These are phyloP conservation scores for Paradisaea rubra DNA, from an alignment of 2,113 vertebrate genomes.

Conservation along the genomic window DNA sequence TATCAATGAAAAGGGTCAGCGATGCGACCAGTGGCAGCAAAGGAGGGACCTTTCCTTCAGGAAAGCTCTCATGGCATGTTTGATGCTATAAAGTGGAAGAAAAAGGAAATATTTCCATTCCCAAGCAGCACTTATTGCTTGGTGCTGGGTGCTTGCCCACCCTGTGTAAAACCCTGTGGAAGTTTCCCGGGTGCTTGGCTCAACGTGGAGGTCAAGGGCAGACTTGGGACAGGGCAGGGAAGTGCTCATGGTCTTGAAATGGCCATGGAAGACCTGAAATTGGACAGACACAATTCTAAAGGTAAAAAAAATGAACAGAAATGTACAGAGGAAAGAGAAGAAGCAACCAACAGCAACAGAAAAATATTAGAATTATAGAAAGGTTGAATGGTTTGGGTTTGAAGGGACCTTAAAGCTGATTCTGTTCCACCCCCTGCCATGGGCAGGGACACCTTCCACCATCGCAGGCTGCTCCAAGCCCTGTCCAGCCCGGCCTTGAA, in stretches of 20 bases:
- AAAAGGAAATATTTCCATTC: not conserved
- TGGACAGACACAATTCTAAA: not conserved
- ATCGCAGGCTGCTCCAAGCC: not conserved
- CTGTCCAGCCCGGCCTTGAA: not conserved
- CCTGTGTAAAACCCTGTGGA: accelerated
- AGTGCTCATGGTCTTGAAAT: accelerated
- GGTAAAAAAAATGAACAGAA: not conserved
- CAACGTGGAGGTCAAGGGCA: not conserved
- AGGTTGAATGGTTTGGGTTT: not conserved
- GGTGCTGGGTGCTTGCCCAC: not conserved
- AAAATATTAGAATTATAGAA: accelerated
- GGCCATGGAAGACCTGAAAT: not conserved
- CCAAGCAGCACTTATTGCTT: not conserved
- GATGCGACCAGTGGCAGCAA: accelerated
- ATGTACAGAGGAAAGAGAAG: accelerated
- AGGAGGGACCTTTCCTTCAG: not conserved
- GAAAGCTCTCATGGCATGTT: not conserved
- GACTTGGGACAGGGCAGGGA: not conserved
- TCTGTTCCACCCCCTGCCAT: not conserved
- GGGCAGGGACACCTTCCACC: not conserved
- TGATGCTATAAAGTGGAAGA: not conserved
- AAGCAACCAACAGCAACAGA: not conserved
- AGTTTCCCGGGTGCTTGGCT: not conserved
- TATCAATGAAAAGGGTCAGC: not conserved
- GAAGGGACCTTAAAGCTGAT: not conserved